Evolutionary conservation across 1,140 invertebrate species (phyloP), one percentile per base, ranked within the genome.

Genomic region (Agrypnia vestita): DNA sequence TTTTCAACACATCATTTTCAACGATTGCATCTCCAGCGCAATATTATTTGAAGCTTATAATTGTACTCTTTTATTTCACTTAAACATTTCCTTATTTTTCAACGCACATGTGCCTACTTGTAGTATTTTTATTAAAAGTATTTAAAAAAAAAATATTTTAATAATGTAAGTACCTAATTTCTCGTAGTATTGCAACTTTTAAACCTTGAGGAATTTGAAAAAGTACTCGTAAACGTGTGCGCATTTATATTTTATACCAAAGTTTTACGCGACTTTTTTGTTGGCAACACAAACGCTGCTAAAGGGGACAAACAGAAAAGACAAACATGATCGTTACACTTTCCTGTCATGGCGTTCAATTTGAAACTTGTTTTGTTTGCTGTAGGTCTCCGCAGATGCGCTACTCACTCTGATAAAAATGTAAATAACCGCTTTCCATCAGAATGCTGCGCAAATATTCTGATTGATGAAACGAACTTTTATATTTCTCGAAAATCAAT

Each of bases 321-420:
- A 82, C 80, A 82, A 82, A 82, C 80, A 82, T 11, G 51, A 76
- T 79, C 73, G 80, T 79, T 82, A 67, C 74, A 77, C 35, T 59
- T 73, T 49, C 61, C 47, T 19, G 80, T 46, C 67, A 59, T 47
- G 72, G 73, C 64, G 62, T 72, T 61, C 72, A 81, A 81, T 78
- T 78, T 81, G 72, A 81, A 81, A 81, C 72, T 82, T 79, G 77
- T 76, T 79, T 79, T 79, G 76, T 82, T 79, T 79, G 44, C 62
- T 74, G 59, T 53, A 21, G 55, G 47, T 78, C 25, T 62, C 69
- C 46, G 21, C 46, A 13, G 49, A 69, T 43, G 74, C 77, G 76
- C 76, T 82, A 76, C 76, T 56, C 56, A 74, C 64, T 51, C 46
- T 49, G 71, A 78, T 67, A 53, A 55, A 75, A 81, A 78, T 77